A percentile compares a stretch with the other conserved stretches of the same genome.
Evolutionary conservation across 2,113 vertebrate genomes (phyloP).

Genomic region (Spea multiplicata): DNA sequence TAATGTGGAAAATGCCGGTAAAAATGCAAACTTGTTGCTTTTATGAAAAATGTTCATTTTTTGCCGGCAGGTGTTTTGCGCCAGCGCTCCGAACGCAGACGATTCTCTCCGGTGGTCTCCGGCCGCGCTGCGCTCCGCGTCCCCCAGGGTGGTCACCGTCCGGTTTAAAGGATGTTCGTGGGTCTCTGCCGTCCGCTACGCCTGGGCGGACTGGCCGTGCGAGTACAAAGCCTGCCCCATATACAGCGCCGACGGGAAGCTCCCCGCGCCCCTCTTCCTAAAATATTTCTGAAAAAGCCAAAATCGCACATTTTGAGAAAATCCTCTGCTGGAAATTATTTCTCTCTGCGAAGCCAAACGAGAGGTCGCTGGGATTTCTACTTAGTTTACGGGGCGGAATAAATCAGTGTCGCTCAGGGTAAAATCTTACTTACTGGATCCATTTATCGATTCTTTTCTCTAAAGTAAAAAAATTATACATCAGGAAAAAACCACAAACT

Average conservation of each 20-base stretch:
- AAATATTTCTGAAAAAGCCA: constrained; percentile 15
- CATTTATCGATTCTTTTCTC: too few relatives aligned
- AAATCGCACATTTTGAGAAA: too few relatives aligned
- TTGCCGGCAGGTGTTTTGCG: constrained; percentile 73
- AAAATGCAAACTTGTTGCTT: too few relatives aligned
- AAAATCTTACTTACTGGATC: too few relatives aligned
- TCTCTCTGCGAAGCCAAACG: too few relatives aligned
- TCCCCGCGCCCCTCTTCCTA: constrained; percentile 81
- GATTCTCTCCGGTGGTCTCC: constrained; percentile 62
- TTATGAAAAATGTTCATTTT: not conserved
- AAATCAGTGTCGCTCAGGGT: too few relatives aligned
- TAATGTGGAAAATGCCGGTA: too few relatives aligned
- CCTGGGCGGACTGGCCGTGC: constrained; percentile 87
- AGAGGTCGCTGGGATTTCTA: too few relatives aligned
- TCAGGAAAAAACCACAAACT: too few relatives aligned
- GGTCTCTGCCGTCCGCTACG: constrained; percentile 73
- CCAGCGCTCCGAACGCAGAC: not conserved
- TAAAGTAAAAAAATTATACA: too few relatives aligned
- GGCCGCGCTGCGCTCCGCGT: constrained; percentile 51
- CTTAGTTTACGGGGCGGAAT: too few relatives aligned
- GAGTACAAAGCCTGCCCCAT: constrained; percentile 77
- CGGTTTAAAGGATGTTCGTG: constrained; percentile 48
- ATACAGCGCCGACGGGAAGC: constrained; percentile 63
- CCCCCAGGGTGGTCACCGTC: constrained; percentile 57
- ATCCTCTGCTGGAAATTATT: too few relatives aligned